A percentile compares a stretch with the other conserved stretches of the same genome.
These are phyloP conservation scores for Melanerpes formicivorus DNA, from an alignment of 2,113 vertebrate species.

Conservation along the genomic window DNA sequence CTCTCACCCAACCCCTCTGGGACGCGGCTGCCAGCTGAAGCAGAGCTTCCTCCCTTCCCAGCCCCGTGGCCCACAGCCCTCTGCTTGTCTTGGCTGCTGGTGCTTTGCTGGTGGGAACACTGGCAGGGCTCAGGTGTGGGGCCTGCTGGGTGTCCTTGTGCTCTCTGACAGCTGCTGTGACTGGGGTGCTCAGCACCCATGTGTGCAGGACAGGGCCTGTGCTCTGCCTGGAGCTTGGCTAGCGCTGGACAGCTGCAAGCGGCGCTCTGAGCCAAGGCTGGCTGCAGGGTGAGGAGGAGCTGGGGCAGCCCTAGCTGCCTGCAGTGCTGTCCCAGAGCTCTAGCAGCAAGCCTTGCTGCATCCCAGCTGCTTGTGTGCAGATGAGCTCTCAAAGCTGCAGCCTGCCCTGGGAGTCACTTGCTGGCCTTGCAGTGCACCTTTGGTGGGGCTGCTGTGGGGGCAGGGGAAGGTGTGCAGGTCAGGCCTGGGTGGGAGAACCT, in stretches of 20 bases:
- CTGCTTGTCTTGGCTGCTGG: neutral
- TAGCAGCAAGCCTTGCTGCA: neutral
- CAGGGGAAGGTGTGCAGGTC: neutral
- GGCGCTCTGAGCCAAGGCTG: neutral
- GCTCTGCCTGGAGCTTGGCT: neutral
- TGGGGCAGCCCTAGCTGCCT: neutral
- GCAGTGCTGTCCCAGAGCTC: neutral
- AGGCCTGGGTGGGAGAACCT: neutral
- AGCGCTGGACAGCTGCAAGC: accelerated
- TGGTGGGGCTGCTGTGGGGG: neutral
- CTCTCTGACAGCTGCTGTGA: neutral
- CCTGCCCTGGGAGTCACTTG: neutral
- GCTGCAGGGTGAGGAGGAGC: neutral
- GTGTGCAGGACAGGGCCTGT: neutral
- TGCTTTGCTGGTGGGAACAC: neutral
- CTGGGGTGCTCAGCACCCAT: neutral
- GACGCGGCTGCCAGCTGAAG: neutral
- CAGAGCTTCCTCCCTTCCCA: neutral
- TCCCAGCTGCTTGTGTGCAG: neutral
- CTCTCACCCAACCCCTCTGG: neutral
- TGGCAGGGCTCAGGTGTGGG: neutral
- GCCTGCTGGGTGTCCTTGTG: neutral
- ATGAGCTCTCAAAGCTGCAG: neutral
- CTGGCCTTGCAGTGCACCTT: neutral
- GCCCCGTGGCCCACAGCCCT: neutral